Conservation (phyloP, 2,797 vertebrate genomes). For the Acomys russatus region DNA sequence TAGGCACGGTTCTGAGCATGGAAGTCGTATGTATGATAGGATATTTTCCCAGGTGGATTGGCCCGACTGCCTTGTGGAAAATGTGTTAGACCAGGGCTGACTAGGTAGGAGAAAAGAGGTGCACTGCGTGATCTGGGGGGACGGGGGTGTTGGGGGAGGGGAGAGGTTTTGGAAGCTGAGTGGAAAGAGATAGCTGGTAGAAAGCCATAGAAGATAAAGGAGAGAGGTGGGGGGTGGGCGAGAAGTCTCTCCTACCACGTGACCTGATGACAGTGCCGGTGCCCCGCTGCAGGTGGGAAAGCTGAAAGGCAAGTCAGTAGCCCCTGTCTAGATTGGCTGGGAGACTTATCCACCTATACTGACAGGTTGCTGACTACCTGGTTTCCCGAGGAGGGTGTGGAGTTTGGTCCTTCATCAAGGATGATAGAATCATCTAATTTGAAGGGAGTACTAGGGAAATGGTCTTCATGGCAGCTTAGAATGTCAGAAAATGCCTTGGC, state of each 20-base stretch:
- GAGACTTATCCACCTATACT: neutral
- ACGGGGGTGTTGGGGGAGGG: neutral
- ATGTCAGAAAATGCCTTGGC: constrained; percentile 10
- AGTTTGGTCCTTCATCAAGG: neutral
- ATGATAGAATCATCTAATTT: constrained; percentile 6
- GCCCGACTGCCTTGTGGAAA: neutral
- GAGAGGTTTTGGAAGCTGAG: neutral
- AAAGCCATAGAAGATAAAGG: neutral
- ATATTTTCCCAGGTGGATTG: neutral
- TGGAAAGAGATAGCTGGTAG: constrained; percentile 5
- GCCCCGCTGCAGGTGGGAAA: neutral
- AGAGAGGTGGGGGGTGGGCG: neutral
- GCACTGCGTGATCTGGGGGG: neutral
- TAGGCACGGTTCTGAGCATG: neutral
- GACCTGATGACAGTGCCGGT: neutral
- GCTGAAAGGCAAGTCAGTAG: neutral
- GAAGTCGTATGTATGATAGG: neutral
- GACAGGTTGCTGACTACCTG: constrained; percentile 14
- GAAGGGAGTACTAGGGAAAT: neutral
- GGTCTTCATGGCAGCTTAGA: constrained; percentile 54
- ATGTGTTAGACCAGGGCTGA: accelerated
- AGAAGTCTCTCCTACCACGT: no score
- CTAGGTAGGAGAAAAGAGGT: neutral
- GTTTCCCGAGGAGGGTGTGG: neutral
- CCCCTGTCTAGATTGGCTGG: neutral